Evolutionary conservation across 2,888 invertebrate species (phyloP), one percentile per base, ranked within the genome.

Genomic region (Rhamphomyia laevipes): DNA sequence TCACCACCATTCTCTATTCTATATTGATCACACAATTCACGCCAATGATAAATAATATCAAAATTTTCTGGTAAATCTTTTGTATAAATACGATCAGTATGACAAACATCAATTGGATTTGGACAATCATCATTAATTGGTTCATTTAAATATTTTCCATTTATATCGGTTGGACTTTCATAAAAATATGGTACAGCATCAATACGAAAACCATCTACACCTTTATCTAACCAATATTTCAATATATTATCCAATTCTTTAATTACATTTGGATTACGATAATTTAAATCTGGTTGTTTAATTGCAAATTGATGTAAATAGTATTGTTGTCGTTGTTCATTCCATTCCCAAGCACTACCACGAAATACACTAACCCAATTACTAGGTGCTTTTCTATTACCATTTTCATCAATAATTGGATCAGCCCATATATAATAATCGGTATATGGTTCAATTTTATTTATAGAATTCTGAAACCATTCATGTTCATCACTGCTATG

Each of bases 191-290:
- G 61, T 6, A 60, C 60, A 7, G 64, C 64, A 56, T 81, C 80
- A 1, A 86, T 66, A 46, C 86, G 75, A 62, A 86, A 84, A 0
- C 88, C 87, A 57, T 84, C 82, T 1, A 81, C 80, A 1, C 86
- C 86, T 55, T 76, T 74, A 31, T 80, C 75, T 16, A 87, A 63
- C 87, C 87, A 88, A 63, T 79, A 84, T 23, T 68, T 65, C 59
- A 87, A 62, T 3, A 81, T 78, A 10, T 77, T 74, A 64, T 74
- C 78, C 67, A 85, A 77, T 66, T 80, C 80, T 47, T 78, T 68
- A 7, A 79, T 73, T 6, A 91, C 77, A 6, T 71, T 71, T 1
- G 74, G 74, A 62, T 81, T 77, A n/a, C 81, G 72, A 61, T 77
- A 81, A 67, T 86, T 84, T 38, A 86, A 74, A 66, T 91, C 90